Evolutionary conservation across 2,113 vertebrate genomes (phyloP), one percentile per base, ranked within the genome.

Genomic region (Neogobius melanostomus): DNA sequence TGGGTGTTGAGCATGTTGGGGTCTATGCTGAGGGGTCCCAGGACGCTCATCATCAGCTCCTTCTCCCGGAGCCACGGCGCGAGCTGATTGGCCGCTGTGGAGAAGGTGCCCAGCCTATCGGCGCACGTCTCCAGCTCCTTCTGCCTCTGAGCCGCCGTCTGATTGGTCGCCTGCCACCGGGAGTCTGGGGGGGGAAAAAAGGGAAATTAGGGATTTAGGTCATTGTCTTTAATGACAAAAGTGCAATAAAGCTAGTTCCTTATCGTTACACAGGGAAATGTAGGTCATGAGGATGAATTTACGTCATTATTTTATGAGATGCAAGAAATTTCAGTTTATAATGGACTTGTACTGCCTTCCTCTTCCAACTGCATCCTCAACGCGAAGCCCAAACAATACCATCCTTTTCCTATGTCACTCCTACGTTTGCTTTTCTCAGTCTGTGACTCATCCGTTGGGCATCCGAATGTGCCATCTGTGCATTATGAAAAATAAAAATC

Each of bases 1-100:
- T 99, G 98, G 0, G 97, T 97, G 5, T 88, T 96, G 73, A 99
- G 93, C 98, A 99, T 99, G 91, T 98, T 99, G 1, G 97, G 96
- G 85, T 99, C 97, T 64, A 99, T 98, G 85, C 97, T 98, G 17
- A 99, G 91, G 0, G 98, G 97, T 0, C 98, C 98, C 73, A 99
- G 86, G 59, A 99, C 98, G 0, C 98, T 98, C 97, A 99, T 98
- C 97, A 99, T 98, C 82, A 99, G 92, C 88, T 98, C 97, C 88
- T 99, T 99, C 91, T 99, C 98, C 84, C 90, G 89, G 2, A 99
- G 93, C 97, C 98, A 99, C 0, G 97, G 97, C 9, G 94, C 89
- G 79, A 99, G 93, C 90, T 99, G 97, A 73, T 79, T 90, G 53
- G 96, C 95, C 0, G 97, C 94, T 0, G 95, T 78, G 79, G 95